Conservation (phyloP, 2,888 invertebrate genomes). For the Archips crataeganus region DNA sequence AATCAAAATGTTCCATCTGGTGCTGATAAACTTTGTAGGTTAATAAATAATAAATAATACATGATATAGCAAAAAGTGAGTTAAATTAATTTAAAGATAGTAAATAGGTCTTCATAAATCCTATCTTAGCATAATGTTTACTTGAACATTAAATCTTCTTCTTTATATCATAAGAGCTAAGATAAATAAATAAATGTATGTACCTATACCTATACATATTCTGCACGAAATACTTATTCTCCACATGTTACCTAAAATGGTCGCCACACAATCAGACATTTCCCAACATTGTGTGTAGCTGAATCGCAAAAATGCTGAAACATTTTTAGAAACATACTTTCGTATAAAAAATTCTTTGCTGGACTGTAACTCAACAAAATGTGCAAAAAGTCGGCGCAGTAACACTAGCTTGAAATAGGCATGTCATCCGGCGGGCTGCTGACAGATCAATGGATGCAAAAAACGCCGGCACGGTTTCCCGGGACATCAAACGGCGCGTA, state of each 20-base stretch:
- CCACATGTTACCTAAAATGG: neutral
- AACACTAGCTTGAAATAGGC: conserved; percentile 29
- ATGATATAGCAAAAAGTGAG: too few relatives aligned
- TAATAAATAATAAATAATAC: too few relatives aligned
- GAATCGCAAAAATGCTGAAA: conserved; percentile 4
- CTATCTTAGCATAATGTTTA: too few relatives aligned
- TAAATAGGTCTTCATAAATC: too few relatives aligned
- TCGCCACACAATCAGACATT: neutral
- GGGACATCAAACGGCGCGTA: conserved; percentile 7
- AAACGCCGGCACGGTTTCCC: neutral
- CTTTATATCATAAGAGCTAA: too few relatives aligned
- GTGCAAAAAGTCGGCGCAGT: conserved; percentile 16
- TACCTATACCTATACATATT: too few relatives aligned
- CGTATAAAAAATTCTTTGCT: neutral
- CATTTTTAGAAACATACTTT: neutral
- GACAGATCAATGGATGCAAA: conserved; percentile 35
- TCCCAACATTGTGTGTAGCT: neutral
- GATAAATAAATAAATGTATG: too few relatives aligned
- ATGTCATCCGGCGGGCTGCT: conserved; percentile 27
- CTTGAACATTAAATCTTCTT: too few relatives aligned
- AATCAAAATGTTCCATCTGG: too few relatives aligned
- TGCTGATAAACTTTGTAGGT: too few relatives aligned
- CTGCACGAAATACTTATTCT: neutral
- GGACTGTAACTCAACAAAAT: conserved; percentile 1
- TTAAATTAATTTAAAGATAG: too few relatives aligned